Evolutionary conservation across 2,888 invertebrate genomes (phyloP).

Genomic region (Drosophila peninsularis): DNA sequence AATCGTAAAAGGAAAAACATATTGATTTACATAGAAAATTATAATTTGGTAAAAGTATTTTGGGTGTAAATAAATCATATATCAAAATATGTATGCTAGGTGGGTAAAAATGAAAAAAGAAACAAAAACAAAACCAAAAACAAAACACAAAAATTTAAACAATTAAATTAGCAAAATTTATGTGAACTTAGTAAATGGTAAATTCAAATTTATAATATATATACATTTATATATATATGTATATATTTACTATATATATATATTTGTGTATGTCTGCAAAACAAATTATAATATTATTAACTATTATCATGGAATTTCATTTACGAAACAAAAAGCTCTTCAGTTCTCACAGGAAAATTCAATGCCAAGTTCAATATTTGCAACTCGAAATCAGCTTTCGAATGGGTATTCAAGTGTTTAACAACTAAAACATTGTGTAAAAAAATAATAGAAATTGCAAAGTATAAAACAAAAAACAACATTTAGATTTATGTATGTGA

Average conservation of each 20-base stretch:
- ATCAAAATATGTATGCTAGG: conserved; percentile 64
- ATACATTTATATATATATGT: conserved; percentile 32
- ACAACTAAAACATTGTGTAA: conserved; percentile 59
- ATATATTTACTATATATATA: conserved; percentile 39
- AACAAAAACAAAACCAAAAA: conserved; percentile 20
- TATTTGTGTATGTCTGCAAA: conserved; percentile 68
- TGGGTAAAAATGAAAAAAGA: conserved; percentile 61
- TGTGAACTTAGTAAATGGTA: conserved; percentile 79
- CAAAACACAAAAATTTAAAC: conserved; percentile 36
- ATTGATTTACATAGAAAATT: conserved; percentile 54
- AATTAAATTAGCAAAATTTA: conserved; percentile 75
- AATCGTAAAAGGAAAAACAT: conserved; percentile 33
- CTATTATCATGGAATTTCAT: conserved; percentile 50
- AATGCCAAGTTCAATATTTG: conserved; percentile 58
- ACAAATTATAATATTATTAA: conserved; percentile 33
- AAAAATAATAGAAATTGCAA: conserved; percentile 52
- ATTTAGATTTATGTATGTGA: conserved; percentile 71
- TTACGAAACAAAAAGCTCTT: conserved; percentile 34
- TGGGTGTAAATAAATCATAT: conserved; percentile 64
- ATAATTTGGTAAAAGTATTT: conserved; percentile 61
- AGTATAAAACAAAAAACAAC: conserved; percentile 28
- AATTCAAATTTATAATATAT: conserved; percentile 75
- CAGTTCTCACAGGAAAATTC: conserved; percentile 45
- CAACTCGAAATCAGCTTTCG: conserved; percentile 49
- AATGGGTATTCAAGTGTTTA: conserved; percentile 31